Conservation (phyloP, 2,888 invertebrate species). For the Psococerastis gibbosa region DNA sequence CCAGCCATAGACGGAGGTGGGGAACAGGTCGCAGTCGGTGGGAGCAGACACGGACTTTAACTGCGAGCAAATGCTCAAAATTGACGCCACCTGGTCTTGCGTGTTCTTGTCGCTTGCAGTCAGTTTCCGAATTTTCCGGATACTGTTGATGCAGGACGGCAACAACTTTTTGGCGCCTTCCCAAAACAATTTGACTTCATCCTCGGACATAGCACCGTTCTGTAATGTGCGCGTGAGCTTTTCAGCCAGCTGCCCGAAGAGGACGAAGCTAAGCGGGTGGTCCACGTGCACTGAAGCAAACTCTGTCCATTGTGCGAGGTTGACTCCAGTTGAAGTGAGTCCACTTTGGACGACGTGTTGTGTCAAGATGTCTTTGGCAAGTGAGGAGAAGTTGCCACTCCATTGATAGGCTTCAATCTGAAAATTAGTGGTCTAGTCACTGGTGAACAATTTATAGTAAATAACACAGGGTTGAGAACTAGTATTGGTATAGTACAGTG, state of each 20-base stretch:
- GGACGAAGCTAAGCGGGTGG: conserved; percentile 62
- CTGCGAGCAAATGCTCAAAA: conserved; percentile 49
- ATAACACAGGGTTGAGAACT: too few relatives aligned
- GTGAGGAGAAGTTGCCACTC: conserved; percentile 65
- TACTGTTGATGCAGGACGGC: conserved; percentile 54
- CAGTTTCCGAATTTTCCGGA: conserved; percentile 57
- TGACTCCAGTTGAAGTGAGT: conserved; percentile 44
- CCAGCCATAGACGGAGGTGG: conserved; percentile 49
- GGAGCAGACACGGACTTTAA: conserved; percentile 40
- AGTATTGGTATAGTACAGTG: too few relatives aligned
- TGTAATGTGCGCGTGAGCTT: conserved; percentile 48
- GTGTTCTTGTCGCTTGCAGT: conserved; percentile 50
- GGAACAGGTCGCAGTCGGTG: conserved; percentile 45
- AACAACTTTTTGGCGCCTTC: conserved; percentile 55
- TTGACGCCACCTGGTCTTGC: conserved; percentile 48
- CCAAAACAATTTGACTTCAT: conserved; percentile 51
- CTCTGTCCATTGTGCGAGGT: conserved; percentile 59
- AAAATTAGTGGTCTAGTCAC: conserved; percentile 9
- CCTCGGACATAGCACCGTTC: conserved; percentile 34
- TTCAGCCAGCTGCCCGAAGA: conserved; percentile 55
- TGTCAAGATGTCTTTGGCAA: conserved; percentile 68
- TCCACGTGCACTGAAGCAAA: conserved; percentile 58
- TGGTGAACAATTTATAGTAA: too few relatives aligned
- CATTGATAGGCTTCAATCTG: conserved; percentile 57
- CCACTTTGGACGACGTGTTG: conserved; percentile 94